Base-by-base conservation (phyloP, 2,888 invertebrate species). In the Hydroisotoma schaefferi region DNA sequence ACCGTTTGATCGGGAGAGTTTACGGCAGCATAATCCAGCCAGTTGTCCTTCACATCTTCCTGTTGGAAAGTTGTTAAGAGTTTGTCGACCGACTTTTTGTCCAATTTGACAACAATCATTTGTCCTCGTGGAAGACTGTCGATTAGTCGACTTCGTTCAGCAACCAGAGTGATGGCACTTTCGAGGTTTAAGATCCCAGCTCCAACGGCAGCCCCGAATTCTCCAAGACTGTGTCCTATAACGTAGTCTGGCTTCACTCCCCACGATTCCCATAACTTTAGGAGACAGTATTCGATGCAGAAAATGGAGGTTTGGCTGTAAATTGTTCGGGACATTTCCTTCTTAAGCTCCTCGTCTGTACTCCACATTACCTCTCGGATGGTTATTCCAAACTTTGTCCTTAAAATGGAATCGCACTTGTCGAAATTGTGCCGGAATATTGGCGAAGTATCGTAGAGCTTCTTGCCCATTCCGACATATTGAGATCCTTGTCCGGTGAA, bases 1-100 rank as follows among this genome's bases (percentile, higher is more conserved):
- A 66, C 66, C 5, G 61, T 62, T 53, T 69, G 64, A n/a, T 60
- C 44, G 10, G 3, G 27, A 2, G 66, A 66, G 40, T 69, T 69
- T 12, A 61, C 20, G 40, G 64, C 66, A 0, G 68, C 68, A 29
- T 57, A 52, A 43, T 69, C 68, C 15, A 65, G 22, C 57, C 61
- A 61, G 6, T 18, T 43, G 18, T 47, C 25, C 8, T 26, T 6
- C 23, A 23, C 23, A 25, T 23, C 23, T 6, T 23, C 22, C 49
- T 1, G 1, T 20, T 1, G 38, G 18, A 20, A 18, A 4, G 4
- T n/a, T 18, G 26, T 22, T 22, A n/a, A n/a, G 15, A 20, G 23
- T 15, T 46, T 29, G 1, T 52, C 20, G 4, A 53, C 61, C 26
- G 29, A 23, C 23, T 2, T 2, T 40, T 48, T 23, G 12, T n/a